phyloP scores from a whole-genome alignment of 1,140 invertebrate genomes.

The Plodia interpunctella region DNA sequence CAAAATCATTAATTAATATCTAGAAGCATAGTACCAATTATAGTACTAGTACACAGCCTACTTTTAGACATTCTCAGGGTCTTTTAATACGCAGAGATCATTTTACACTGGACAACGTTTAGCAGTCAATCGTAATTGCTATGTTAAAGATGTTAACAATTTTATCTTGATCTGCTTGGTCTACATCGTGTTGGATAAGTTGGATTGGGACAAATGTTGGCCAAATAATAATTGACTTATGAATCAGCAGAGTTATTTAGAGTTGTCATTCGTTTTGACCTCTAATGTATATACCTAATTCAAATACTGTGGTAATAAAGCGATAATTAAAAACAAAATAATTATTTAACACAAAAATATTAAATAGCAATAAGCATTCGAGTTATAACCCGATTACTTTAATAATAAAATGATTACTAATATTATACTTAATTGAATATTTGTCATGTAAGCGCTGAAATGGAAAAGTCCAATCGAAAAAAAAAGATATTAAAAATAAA shows the following conservation, averaged over 20 bases:
- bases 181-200: background rate
- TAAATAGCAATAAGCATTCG: no score
- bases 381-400: no score
- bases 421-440: no score
- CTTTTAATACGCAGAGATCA: background rate
- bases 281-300: background rate
- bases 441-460: no score
- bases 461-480: no score
- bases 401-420: no score
- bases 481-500: no score
- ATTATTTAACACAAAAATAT: no score
- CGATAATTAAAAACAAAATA: no score
- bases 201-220: background rate
- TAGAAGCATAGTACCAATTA: slow-evolving; percentile 1
- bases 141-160: background rate
- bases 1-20: slow-evolving; percentile 13
- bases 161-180: background rate
- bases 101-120: background rate
- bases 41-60: background rate
- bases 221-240: background rate
- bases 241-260: background rate
- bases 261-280: background rate
- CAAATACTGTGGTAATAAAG: no score
- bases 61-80: background rate
- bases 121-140: background rate